Evolutionary conservation across 1,140 invertebrate species (phyloP), one percentile per base, ranked within the genome.

Genomic region (Formica exsecta): DNA sequence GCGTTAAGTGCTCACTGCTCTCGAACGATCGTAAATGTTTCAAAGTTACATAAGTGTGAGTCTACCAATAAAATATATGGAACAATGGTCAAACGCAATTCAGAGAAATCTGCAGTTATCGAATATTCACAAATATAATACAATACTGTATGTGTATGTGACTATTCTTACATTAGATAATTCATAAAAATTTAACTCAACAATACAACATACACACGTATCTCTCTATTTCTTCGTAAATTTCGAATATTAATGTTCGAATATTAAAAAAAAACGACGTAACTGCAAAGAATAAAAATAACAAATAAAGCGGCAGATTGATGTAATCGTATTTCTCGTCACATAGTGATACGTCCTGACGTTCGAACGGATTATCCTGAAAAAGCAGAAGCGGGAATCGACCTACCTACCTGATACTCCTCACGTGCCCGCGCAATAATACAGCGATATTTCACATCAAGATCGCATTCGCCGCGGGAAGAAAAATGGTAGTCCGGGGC

Each of bases 381-480:
- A 85, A 85, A 59, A 77, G 74, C 32, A 64, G 81, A 77, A 85
- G 71, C 59, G 65, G 36, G 36, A 76, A 62, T 85, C 79, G 73
- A 85, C 84, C 71, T 59, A 51, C 48, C 41, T 70, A 75, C 81
- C 81, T 85, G 48, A 77, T 85, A 48, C 64, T 66, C 54, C 65
- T 68, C 81, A 59, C 90, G 88, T 91, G 93, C 85, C 89, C 87
- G 86, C 90, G 91, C 93, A 94, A 95, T 94, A 94, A 94, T 94
- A 94, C 92, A 94, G 94, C 93, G 91, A 95, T 95, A 95, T 95
- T 94, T 95, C 93, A 95, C 93, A 94, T 94, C 92, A 93, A 94
- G 94, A 94, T 94, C 92, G 92, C 91, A 93, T 94, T 94, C 92
- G 91, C 91, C 89, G 92, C 90, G 88, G 90, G 91, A 94, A 95